Conservation (phyloP, 1,140 invertebrate genomes). For the Orchesella cincta region DNA sequence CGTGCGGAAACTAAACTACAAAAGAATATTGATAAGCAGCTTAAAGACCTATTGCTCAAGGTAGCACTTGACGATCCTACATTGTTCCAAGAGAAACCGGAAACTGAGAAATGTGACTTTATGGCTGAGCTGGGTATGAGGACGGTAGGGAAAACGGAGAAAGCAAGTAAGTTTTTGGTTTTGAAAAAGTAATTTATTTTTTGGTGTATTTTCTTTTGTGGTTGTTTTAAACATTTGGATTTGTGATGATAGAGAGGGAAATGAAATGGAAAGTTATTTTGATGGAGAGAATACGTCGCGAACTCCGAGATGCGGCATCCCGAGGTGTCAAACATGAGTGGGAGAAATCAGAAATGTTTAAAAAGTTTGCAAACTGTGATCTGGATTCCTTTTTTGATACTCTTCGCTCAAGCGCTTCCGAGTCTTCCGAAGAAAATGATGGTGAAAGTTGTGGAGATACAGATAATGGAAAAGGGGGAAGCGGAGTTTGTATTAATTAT, state of each 20-base stretch:
- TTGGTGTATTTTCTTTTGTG: neutral
- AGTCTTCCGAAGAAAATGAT: neutral
- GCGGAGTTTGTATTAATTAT: slow-evolving; percentile 36
- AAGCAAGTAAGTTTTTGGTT: slow-evolving; percentile 35
- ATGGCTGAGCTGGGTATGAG: slow-evolving; percentile 38
- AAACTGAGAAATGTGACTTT: slow-evolving; percentile 36
- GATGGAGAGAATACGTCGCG: slow-evolving; percentile 39
- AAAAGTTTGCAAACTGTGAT: slow-evolving; percentile 26
- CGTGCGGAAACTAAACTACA: slow-evolving; percentile 20
- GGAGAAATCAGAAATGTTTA: slow-evolving; percentile 34
- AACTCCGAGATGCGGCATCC: slow-evolving; percentile 20
- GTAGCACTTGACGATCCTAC: slow-evolving; percentile 44
- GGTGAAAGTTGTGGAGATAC: neutral
- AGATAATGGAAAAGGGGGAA: neutral
- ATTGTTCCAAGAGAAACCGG: slow-evolving; percentile 9
- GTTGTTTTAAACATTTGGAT: neutral
- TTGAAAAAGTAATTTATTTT: neutral
- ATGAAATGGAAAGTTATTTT: slow-evolving; percentile 40
- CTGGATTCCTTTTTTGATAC: slow-evolving; percentile 30
- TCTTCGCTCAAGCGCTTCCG: neutral
- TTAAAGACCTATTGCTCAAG: slow-evolving; percentile 29
- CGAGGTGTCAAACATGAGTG: slow-evolving; percentile 37
- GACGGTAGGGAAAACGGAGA: slow-evolving; percentile 37
- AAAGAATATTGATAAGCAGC: slow-evolving; percentile 34
- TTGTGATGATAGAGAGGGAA: slow-evolving; percentile 37